Evolutionary conservation across 2,888 invertebrate species (phyloP).

Genomic region (Napeogenes sylphis): DNA sequence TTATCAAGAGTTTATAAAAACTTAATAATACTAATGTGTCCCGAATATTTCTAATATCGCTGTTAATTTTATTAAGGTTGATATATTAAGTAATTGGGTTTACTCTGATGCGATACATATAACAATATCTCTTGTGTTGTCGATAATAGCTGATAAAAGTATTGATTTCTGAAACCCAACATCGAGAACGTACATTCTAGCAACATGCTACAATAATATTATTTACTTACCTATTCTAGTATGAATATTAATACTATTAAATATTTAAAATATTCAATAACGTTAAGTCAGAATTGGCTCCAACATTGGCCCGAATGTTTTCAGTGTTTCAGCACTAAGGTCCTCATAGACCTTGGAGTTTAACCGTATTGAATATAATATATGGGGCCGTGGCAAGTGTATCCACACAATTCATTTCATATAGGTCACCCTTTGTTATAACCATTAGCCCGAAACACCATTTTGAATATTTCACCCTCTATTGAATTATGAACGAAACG

Average conservation of each 20-base stretch:
- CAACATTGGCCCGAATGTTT: not conserved
- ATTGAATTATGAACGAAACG: not conserved
- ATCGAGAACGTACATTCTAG: not conserved
- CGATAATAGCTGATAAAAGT: conserved; percentile 23
- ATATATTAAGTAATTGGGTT: conserved; percentile 6
- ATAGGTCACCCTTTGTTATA: not conserved
- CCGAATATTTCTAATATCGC: not conserved
- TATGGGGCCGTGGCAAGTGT: not conserved
- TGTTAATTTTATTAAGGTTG: conserved; percentile 1
- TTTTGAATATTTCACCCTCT: conserved; percentile 4
- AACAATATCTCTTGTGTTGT: not conserved
- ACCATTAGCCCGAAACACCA: not conserved
- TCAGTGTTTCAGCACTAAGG: not conserved
- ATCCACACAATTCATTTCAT: conserved; percentile 2
- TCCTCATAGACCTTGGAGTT: not conserved
- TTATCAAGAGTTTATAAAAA: not conserved
- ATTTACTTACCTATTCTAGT: not conserved
- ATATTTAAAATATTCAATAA: too few relatives aligned
- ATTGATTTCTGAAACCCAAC: conserved; percentile 18
- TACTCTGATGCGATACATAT: not conserved
- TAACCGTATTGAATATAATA: conserved; percentile 1
- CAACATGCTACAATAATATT: not conserved
- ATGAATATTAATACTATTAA: too few relatives aligned
- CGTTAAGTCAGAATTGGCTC: not conserved
- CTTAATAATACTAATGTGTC: not conserved